Evolutionary conservation across 53 echinoderm and acorn worm species (phyloP), one percentile per base, ranked within the genome.

Genomic region (Zoroaster sp.): DNA sequence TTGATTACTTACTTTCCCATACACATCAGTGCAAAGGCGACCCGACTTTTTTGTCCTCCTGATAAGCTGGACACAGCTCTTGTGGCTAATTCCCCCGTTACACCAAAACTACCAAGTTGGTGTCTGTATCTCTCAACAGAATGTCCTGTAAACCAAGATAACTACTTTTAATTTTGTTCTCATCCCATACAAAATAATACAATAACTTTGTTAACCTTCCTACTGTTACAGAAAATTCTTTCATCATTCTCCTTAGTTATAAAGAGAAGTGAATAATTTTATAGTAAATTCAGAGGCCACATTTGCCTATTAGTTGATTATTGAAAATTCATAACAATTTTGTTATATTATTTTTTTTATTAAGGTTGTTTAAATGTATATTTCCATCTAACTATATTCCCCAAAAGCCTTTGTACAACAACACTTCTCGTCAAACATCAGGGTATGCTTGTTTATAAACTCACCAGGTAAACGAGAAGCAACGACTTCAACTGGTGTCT

Each of bases 1-100:
- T 86, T 32, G 21, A 73, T 55, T 8, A 95, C 94, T 95, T 91
- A 99, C 99, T 94, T 96, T 69, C 87, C 91, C 85, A 94, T 93
- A 73, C 94, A 93, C 99, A 99, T 99, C 33, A 93, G 73, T 53
- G 99, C 91, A 87, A 99, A 99, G 49, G 96, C 96, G 34, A 99
- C 99, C 78, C 99, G 89, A 44, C 99, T 99, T 83, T 99, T 99
- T 81, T 99, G 99, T 17, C 99, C 99, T 88, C 99, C 99, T 11
- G 99, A 99, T 20, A 99, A 74, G 78, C 96, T 99, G 41, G 98
- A 87, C 74, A 98, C 94, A 54, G 94, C 54, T 42, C 96, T 93
- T 12, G 93, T 94, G 40, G 99, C 99, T 4, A 96, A 89, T 35
- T 99, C 96, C n/a, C 99, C 96, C 3, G 93, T 93, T 45, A 96